These are phyloP conservation scores for Gobionotothen gibberifrons DNA, from an alignment of 2,797 vertebrate genomes.

Conservation along the genomic window DNA sequence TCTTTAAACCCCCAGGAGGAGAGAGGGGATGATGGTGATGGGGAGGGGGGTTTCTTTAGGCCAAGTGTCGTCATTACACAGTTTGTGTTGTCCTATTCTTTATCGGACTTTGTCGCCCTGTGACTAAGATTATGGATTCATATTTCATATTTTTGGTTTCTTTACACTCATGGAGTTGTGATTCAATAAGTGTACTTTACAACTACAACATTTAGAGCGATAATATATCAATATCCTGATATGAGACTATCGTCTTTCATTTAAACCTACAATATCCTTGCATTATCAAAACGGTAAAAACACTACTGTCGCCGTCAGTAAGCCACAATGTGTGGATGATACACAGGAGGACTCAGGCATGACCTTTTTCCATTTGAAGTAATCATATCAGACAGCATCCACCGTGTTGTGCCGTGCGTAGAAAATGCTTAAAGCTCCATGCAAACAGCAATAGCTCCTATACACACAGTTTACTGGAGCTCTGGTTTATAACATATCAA, in stretches of 20 bases:
- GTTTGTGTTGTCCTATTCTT: background rate
- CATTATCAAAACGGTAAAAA: background rate
- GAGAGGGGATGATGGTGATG: background rate
- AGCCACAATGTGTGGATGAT: background rate
- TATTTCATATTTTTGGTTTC: background rate
- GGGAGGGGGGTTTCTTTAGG: background rate
- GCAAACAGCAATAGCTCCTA: slow-evolving; percentile 27
- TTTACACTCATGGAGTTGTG: background rate
- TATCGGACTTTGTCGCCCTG: background rate
- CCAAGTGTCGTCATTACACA: background rate
- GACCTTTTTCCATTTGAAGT: background rate
- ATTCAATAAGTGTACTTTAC: background rate
- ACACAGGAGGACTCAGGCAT: background rate
- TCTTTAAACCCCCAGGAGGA: slow-evolving; percentile 6
- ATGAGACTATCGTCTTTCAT: no score
- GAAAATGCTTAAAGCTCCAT: slow-evolving; percentile 35
- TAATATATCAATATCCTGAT: no score
- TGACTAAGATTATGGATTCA: background rate
- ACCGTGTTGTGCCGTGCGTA: slow-evolving; percentile 7
- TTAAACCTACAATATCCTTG: no score
- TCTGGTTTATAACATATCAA: slow-evolving; percentile 39
- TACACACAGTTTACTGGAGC: slow-evolving; percentile 23
- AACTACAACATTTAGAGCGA: no score
- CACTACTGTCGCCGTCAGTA: background rate
- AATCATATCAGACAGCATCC: slow-evolving; percentile 21